Evolutionary conservation across 2,113 vertebrate genomes (phyloP).

Genomic region (Cottus gobio): DNA sequence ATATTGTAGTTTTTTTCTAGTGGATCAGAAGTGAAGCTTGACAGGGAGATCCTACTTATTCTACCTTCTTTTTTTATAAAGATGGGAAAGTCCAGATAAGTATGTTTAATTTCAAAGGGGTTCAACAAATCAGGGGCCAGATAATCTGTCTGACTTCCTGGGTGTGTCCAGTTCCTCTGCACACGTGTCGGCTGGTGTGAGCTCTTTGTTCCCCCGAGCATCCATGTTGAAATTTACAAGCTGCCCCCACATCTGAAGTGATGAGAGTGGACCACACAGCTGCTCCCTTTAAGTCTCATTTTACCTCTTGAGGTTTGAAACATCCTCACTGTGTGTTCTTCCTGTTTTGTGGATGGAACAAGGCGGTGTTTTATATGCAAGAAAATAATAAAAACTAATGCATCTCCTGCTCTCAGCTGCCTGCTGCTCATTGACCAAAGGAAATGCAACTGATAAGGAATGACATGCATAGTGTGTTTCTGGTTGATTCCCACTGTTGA

Average conservation of each 20-base stretch:
- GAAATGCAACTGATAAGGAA: background rate
- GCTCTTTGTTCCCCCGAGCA: background rate
- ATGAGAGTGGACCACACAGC: background rate
- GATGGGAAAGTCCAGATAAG: too few species aligned
- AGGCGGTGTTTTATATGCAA: too few species aligned
- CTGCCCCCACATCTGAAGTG: constrained; percentile 12
- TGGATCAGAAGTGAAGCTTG: background rate
- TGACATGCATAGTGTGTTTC: background rate
- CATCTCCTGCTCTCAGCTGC: background rate
- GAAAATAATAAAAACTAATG: background rate
- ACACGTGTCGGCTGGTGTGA: background rate
- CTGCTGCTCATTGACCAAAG: background rate
- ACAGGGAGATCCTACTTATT: too few species aligned
- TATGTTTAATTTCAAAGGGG: background rate
- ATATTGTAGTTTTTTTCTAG: background rate
- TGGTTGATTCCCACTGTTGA: background rate
- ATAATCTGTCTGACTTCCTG: constrained; percentile 5
- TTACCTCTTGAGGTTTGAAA: background rate
- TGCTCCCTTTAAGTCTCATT: background rate
- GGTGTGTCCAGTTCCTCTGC: constrained; percentile 8
- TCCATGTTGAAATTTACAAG: constrained; percentile 2
- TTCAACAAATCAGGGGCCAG: background rate
- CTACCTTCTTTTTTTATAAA: background rate
- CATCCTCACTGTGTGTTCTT: background rate
- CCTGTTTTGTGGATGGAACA: background rate